phyloP scores from a whole-genome alignment of 2,797 vertebrate species.

The Psittacula derbiana region DNA sequence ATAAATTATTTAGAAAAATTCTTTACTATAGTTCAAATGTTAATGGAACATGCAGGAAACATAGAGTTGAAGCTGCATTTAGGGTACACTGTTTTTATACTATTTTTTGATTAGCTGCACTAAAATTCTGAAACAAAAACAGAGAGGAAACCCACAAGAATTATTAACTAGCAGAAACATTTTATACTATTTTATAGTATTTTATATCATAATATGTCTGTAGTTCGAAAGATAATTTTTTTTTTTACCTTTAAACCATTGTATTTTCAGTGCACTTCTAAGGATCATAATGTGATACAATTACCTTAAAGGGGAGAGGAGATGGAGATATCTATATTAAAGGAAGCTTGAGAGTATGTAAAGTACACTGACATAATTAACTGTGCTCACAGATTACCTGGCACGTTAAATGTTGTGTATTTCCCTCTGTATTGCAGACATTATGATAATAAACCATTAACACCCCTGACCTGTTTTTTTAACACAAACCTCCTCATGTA shows the following conservation, averaged over 20 bases:
- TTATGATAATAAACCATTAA: not conserved
- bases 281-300: not conserved
- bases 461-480: not conserved
- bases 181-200: too few species aligned
- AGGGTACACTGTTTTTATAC: not conserved
- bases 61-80: not conserved
- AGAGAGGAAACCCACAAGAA: not conserved
- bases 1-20: constrained; percentile 43
- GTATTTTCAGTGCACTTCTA: not conserved
- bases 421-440: not conserved
- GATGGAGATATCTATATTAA: not conserved
- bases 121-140: not conserved
- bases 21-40: not conserved
- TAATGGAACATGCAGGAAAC: not conserved
- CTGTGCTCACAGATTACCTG: not conserved
- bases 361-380: not conserved
- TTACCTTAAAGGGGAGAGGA: not conserved
- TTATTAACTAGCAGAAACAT: not conserved
- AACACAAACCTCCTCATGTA: not conserved
- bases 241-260: not conserved
- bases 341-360: not conserved
- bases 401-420: not conserved
- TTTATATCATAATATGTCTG: not conserved
- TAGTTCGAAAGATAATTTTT: not conserved
- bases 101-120: not conserved